Percentiles rank a stretch among this genome's conserved stretches.
phyloP scores from a whole-genome alignment of 2,888 invertebrate species.

The Rotaria magnacalcarata region DNA sequence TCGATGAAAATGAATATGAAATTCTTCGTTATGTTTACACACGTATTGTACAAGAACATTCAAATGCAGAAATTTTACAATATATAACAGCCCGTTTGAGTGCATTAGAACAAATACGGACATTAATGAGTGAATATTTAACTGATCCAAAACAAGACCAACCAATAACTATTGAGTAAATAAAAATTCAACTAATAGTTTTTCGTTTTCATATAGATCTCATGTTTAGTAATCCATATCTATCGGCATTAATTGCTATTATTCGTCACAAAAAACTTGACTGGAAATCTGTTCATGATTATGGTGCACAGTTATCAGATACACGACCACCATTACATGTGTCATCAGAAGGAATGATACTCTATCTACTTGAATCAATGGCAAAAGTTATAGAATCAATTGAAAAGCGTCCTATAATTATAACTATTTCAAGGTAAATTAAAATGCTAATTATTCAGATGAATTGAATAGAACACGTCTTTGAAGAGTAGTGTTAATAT shows the following conservation, averaged over 20 bases:
- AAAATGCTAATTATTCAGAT: neutral
- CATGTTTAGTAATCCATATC: neutral
- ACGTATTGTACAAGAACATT: slow-evolving; percentile 11
- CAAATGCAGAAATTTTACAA: neutral
- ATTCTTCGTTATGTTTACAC: slow-evolving; percentile 24
- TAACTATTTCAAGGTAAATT: slow-evolving; percentile 5
- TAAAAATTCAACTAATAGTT: too few relatives aligned
- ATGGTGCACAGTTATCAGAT: neutral
- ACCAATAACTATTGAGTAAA: neutral
- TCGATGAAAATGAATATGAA: slow-evolving; percentile 33
- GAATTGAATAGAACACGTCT: too few relatives aligned
- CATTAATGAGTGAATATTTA: slow-evolving; percentile 30
- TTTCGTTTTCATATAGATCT: neutral
- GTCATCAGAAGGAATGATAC: slow-evolving; percentile 17
- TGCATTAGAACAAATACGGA: slow-evolving; percentile 22
- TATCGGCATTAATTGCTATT: neutral
- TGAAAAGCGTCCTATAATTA: neutral
- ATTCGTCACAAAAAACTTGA: slow-evolving; percentile 11
- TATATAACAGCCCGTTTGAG: neutral
- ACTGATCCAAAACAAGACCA: neutral
- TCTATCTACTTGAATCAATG: slow-evolving; percentile 15
- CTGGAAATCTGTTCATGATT: neutral
- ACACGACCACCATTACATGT: slow-evolving; percentile 24
- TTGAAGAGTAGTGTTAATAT: too few relatives aligned
- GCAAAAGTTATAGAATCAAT: neutral